Percentiles rank a stretch among this genome's conserved stretches.
These are phyloP conservation scores for Axea sp. DNA, from an alignment of 2,888 invertebrate genomes.

Conservation along the genomic window DNA sequence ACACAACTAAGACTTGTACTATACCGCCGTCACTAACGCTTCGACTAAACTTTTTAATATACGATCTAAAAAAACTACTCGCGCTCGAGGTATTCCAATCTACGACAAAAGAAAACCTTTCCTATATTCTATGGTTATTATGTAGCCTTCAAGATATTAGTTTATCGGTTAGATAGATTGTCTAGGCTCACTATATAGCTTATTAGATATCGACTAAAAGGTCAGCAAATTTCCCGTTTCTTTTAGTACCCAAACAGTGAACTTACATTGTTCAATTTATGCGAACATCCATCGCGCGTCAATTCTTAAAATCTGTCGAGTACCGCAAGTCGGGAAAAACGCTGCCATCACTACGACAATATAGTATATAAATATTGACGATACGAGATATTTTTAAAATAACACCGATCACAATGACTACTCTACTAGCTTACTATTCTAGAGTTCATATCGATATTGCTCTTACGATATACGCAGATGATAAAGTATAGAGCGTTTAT, in stretches of 20 bases:
- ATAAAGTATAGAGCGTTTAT: slow-evolving; percentile 76
- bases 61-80: slow-evolving; percentile 75
- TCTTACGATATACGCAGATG: slow-evolving; percentile 77
- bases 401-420: slow-evolving; percentile 79
- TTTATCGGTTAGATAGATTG: slow-evolving; percentile 76
- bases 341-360: slow-evolving; percentile 76
- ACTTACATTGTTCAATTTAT: slow-evolving; percentile 21
- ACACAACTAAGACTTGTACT: slow-evolving; percentile 79
- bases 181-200: slow-evolving; percentile 77
- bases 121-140: slow-evolving; percentile 77
- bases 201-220: slow-evolving; percentile 76
- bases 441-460: slow-evolving; percentile 75
- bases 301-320: slow-evolving; percentile 28
- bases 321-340: slow-evolving; percentile 63
- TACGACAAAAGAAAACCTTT: slow-evolving; percentile 78
- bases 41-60: slow-evolving; percentile 73
- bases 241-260: slow-evolving; percentile 32
- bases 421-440: slow-evolving; percentile 79
- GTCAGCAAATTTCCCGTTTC: slow-evolving; percentile 66
- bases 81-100: slow-evolving; percentile 74
- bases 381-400: slow-evolving; percentile 77
- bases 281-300: slow-evolving; percentile 9
- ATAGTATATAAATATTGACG: slow-evolving; percentile 72
- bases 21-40: slow-evolving; percentile 76
- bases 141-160: slow-evolving; percentile 75